Base-by-base conservation (phyloP, 2,113 vertebrate species). In the Engraulis encrasicolus region DNA sequence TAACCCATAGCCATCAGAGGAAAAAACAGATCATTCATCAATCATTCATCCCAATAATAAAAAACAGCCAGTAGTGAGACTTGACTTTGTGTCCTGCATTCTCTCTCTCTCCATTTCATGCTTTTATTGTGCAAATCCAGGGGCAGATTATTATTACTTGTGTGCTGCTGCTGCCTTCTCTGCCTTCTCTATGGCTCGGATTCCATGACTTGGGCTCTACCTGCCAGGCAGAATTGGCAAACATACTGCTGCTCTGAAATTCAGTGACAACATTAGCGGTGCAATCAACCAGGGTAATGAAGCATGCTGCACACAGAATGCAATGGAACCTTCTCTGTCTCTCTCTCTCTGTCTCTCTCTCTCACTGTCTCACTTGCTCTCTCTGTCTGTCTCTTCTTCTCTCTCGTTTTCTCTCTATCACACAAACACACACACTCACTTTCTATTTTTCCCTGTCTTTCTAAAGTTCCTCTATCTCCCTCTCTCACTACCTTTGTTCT, bases 261-360 rank as follows among this genome's bases (percentile, higher is more conserved):
- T 74, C 87, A 90, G 83, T 91, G 87, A 90, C 88, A 90, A 89
- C 90, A 88, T 86, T 82, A 85, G 86, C 80, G 37, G 82, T 50
- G 83, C 87, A 91, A 91, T 93, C 88, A 92, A 86, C 84, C 71
- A 84, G 85, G 80, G 87, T 91, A 93, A 92, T 92, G 90, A 91
- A 89, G 81, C 91, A 83, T 86, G 79, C 38, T 85, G 82, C 89
- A 83, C 87, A 34, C 81, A 50, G 82, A 87, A 91, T 92, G 87
- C 91, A 84, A 90, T 84, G 88, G 87, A 89, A 92, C 23, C 92
- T 87, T 84, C 66, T 15, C 6, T 23, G 38, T 81, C 78, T 54
- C 27, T 80, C 23, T 78, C 84, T 87, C 37, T 83, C 82, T 84
- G 81, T 86, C 80, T 86, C 84, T 81, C 88, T 88, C 54, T 45